Base-by-base conservation (phyloP, 2,888 invertebrate genomes). In the Melinaea marsaeus region DNA sequence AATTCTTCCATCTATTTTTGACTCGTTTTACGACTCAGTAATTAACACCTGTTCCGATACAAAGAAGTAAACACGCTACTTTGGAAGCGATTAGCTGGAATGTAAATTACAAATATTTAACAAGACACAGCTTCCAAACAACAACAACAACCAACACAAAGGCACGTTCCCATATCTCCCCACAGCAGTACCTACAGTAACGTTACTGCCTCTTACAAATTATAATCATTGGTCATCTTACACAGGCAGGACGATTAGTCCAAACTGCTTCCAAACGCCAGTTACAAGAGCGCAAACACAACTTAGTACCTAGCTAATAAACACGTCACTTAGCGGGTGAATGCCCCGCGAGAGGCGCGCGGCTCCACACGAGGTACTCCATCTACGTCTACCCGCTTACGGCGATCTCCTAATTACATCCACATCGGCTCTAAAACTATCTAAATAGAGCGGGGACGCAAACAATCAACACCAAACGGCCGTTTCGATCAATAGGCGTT, bases 301-400 rank as follows among this genome's bases (percentile, higher is more conserved):
- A 62, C 32, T 61, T 60, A 62, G 48, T 61, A 65, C 61, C 59
- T 61, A 64, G 60, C 64, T 61, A 64, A 60, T 69, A 69, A 69
- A 68, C 70, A 65, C 65, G 67, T 66, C 67, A 72, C 70, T 71
- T 72, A 72, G 73, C 75, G 71, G 83, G 84, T 84, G 83, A 84
- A 83, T 74, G 84, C 78, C 83, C 83, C 63, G 55, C 77, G 64
- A 63, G 72, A 71, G 69, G 64, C 72, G 22, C 22, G 22, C 22
- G 22, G 22, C 22, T 22, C 22, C 22, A 63, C 66, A 63, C 66
- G 71, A 73, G 75, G 74, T 71, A 66, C 66, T 22, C 22, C 22
- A 22, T 22, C 22, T 22, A 22, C 74, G 76, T 79, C 78, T 78
- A 75, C 75, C 75, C 77, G 75, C 81, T 77, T 79, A 76, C 79